These are phyloP conservation scores for Eclectus roratus DNA, from an alignment of 2,113 vertebrate genomes.

Conservation along the genomic window DNA sequence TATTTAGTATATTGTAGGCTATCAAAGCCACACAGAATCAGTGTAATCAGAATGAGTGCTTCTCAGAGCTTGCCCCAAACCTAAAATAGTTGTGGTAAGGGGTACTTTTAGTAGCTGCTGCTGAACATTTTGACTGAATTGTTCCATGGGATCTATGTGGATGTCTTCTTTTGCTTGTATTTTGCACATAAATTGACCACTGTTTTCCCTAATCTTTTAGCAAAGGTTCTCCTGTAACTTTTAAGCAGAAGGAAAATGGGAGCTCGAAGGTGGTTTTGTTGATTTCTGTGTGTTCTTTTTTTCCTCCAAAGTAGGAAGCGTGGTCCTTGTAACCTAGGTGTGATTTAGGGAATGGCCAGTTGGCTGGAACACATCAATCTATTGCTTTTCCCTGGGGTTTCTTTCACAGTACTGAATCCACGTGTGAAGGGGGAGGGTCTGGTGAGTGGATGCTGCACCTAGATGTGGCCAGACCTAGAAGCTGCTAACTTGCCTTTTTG, in stretches of 20 bases:
- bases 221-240: background rate
- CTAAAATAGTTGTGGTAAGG: background rate
- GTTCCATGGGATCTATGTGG: background rate
- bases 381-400: background rate
- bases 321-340: background rate
- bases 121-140: background rate
- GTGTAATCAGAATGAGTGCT: background rate
- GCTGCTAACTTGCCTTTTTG: background rate
- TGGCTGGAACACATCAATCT: background rate
- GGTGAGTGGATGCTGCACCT: background rate
- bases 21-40: background rate
- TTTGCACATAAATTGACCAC: background rate
- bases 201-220: background rate
- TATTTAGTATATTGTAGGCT: background rate
- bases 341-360: background rate
- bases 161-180: background rate
- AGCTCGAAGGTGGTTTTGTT: background rate
- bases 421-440: rapidly evolving
- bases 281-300: background rate
- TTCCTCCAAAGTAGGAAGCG: background rate
- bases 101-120: background rate
- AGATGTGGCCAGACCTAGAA: background rate
- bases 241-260: background rate
- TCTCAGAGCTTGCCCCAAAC: background rate
- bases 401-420: background rate